Evolutionary conservation across 2,888 invertebrate species (phyloP).

Genomic region (Cephus nigrinus): DNA sequence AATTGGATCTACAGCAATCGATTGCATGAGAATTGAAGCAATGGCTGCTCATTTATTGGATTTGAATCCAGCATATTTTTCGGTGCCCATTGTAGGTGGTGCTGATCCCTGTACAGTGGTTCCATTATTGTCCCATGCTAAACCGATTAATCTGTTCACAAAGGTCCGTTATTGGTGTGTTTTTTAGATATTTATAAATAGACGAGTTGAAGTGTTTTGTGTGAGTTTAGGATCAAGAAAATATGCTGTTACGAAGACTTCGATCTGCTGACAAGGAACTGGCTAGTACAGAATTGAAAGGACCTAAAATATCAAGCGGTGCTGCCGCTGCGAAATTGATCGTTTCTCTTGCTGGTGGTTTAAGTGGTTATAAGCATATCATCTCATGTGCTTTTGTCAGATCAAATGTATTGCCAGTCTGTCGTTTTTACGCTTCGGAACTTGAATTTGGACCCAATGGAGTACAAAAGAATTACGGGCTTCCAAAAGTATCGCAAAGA

Average conservation of each 20-base stretch:
- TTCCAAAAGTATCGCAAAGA: slow-evolving; percentile 48
- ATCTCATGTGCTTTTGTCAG: slow-evolving; percentile 49
- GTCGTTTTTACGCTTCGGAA: slow-evolving; percentile 51
- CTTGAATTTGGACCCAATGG: slow-evolving; percentile 51
- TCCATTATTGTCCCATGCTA: slow-evolving; percentile 50
- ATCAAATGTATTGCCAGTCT: slow-evolving; percentile 50
- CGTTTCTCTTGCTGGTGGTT: slow-evolving; percentile 42
- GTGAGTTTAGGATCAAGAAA: slow-evolving; percentile 41
- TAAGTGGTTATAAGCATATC: slow-evolving; percentile 41
- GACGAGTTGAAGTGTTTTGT: neutral
- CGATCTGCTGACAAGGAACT: slow-evolving; percentile 43
- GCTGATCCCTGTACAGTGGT: slow-evolving; percentile 51
- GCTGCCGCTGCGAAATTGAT: slow-evolving; percentile 52
- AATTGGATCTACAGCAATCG: slow-evolving; percentile 50
- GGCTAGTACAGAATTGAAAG: slow-evolving; percentile 27
- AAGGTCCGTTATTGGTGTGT: slow-evolving; percentile 24
- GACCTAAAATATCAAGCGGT: slow-evolving; percentile 44
- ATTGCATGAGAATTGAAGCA: slow-evolving; percentile 51
- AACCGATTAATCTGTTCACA: slow-evolving; percentile 44
- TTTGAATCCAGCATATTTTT: slow-evolving; percentile 49
- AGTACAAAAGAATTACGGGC: slow-evolving; percentile 43
- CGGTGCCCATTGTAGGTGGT: slow-evolving; percentile 54
- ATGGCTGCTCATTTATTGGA: slow-evolving; percentile 47
- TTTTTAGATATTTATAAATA: slow-evolving; percentile 5
- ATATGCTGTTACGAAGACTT: slow-evolving; percentile 39